Percentiles rank a stretch among this genome's conserved stretches.
Conservation (phyloP, 1,140 invertebrate species). For the Homarus americanus region DNA sequence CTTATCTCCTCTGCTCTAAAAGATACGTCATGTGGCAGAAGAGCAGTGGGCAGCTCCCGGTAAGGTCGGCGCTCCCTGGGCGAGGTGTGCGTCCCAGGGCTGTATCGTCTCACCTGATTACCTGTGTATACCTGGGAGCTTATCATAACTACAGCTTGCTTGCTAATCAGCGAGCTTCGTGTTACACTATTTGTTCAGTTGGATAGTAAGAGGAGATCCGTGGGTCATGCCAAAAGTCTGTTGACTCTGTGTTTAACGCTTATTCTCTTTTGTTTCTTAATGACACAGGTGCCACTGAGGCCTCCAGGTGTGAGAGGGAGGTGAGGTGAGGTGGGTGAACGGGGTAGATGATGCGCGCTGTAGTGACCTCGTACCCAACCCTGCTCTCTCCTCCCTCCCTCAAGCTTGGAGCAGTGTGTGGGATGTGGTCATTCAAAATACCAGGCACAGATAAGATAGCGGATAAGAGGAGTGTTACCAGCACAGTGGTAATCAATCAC, state of each 20-base stretch:
- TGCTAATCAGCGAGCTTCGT: conserved; percentile 51
- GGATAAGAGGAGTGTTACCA: not conserved
- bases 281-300: not conserved
- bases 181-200: not conserved
- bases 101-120: not conserved
- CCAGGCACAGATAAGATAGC: not conserved
- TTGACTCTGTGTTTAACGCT: not conserved
- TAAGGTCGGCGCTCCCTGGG: conserved; percentile 25
- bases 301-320: not conserved
- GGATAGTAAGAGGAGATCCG: not conserved
- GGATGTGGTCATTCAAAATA: conserved; percentile 14
- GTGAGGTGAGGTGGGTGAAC: not conserved
- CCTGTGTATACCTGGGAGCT: conserved; percentile 10
- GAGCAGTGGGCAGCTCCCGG: not conserved
- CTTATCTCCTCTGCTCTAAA: conserved; percentile 48
- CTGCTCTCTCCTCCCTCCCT: too few relatives aligned
- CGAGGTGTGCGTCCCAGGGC: not conserved
- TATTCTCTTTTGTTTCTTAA: not conserved
- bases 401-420: not conserved
- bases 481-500: not conserved
- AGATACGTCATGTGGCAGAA: conserved; percentile 16
- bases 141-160: conserved; percentile 47
- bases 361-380: too few relatives aligned
- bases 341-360: not conserved
- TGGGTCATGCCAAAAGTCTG: not conserved